These are phyloP conservation scores for Bungarus multicinctus DNA, from an alignment of 2,113 vertebrate genomes.

Conservation along the genomic window DNA sequence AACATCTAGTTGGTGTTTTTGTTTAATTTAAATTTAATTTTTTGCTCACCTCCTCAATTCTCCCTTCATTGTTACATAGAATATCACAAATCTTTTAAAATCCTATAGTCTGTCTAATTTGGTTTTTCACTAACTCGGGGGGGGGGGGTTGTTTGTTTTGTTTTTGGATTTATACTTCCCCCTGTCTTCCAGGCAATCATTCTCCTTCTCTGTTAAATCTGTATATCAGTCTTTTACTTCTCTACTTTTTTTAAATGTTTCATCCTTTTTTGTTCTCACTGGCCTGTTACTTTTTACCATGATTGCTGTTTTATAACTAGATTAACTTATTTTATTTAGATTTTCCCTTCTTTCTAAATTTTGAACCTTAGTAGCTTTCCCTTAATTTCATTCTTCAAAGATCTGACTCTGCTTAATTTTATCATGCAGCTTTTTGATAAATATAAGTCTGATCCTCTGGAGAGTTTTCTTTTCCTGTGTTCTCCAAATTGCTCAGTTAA, in stretches of 20 bases:
- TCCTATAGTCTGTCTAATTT: slow-evolving; percentile 1
- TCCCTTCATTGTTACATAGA: slow-evolving; percentile 12
- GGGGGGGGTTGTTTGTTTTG: too few relatives aligned
- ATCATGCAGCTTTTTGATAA: not conserved
- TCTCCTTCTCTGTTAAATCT: slow-evolving; percentile 25
- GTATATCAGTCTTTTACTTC: slow-evolving; percentile 25
- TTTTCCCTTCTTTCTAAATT: slow-evolving; percentile 18
- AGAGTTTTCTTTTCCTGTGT: not conserved
- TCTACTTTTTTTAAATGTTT: slow-evolving; percentile 3
- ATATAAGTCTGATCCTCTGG: not conserved
- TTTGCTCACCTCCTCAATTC: slow-evolving; percentile 8
- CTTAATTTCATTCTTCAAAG: not conserved
- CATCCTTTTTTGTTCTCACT: not conserved
- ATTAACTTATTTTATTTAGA: slow-evolving; percentile 23
- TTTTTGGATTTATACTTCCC: slow-evolving; percentile 20
- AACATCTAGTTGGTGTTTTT: not conserved
- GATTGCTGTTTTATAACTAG: slow-evolving; percentile 22
- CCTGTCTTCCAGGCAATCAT: slow-evolving; percentile 1
- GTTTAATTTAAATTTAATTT: slow-evolving; percentile 12
- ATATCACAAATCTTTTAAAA: slow-evolving; percentile 11
- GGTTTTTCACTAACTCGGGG: not conserved
- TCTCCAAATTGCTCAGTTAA: not conserved
- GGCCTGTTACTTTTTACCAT: slow-evolving; percentile 14
- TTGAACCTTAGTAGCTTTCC: slow-evolving; percentile 6
- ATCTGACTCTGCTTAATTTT: not conserved